Evolutionary conservation across 2,888 invertebrate species (phyloP).

Genomic region (Strigamia crassipes): DNA sequence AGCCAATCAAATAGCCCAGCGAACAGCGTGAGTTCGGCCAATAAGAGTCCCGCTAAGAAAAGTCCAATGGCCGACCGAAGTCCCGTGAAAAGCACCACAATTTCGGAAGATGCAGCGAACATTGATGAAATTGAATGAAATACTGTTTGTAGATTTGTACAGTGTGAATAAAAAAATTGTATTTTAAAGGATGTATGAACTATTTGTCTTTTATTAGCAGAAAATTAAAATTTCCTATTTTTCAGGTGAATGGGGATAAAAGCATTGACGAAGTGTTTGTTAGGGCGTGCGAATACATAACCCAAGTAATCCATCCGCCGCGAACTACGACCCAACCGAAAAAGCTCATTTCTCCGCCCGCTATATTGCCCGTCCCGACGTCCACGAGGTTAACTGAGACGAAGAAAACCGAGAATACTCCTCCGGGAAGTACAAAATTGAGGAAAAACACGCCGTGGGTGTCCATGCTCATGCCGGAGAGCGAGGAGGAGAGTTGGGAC

Average conservation of each 20-base stretch:
- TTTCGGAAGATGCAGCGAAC: not conserved
- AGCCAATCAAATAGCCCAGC: not conserved
- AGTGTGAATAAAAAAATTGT: conserved; percentile 12
- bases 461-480: not conserved
- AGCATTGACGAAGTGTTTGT: not conserved
- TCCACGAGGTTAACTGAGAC: not conserved
- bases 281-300: not conserved
- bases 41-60: not conserved
- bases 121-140: conserved; percentile 1
- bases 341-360: not conserved
- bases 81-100: not conserved
- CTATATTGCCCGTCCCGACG: not conserved
- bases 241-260: not conserved
- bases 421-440: not conserved
- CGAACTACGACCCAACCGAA: not conserved
- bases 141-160: conserved; percentile 17
- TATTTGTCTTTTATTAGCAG: too few relatives aligned
- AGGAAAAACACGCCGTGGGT: not conserved
- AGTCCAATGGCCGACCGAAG: not conserved
- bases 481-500: not conserved
- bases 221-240: not conserved
- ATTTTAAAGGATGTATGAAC: not conserved
- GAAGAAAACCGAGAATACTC: not conserved
- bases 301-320: not conserved
- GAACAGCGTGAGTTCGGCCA: not conserved